A percentile compares a stretch with the other conserved stretches of the same genome.
These are phyloP conservation scores for Charina bottae DNA, from an alignment of 2,113 vertebrate genomes.

Conservation along the genomic window DNA sequence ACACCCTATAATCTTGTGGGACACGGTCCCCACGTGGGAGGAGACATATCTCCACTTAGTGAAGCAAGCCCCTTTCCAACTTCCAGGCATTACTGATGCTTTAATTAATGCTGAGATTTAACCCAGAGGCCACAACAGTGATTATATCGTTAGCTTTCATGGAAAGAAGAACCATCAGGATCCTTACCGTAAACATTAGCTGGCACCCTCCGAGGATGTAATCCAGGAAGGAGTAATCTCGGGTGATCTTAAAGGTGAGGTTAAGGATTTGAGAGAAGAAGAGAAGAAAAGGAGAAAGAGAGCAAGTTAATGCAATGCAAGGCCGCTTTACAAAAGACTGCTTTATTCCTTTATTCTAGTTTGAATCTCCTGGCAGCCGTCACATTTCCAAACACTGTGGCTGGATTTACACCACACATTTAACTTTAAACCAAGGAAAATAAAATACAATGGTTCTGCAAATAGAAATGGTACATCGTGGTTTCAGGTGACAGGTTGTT, in stretches of 20 bases:
- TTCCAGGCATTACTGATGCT: not conserved
- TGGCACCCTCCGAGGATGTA: constrained; percentile 98
- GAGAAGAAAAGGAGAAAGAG: not conserved
- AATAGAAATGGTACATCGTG: not conserved
- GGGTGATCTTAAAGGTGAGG: constrained; percentile 81
- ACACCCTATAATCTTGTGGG: not conserved
- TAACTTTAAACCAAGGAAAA: not conserved
- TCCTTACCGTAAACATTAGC: constrained; percentile 58
- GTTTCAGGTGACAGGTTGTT: not conserved
- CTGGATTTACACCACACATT: not conserved
- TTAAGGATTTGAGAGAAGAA: not conserved
- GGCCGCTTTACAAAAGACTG: not conserved
- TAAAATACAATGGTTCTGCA: not conserved
- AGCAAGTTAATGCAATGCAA: not conserved
- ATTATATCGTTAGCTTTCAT: not conserved
- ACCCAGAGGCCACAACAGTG: not conserved
- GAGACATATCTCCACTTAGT: not conserved
- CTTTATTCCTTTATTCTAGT: not conserved
- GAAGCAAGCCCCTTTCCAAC: accelerated
- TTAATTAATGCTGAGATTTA: not conserved
- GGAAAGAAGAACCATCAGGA: not conserved
- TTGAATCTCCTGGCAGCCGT: not conserved
- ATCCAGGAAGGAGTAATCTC: constrained; percentile 96
- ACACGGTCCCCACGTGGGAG: not conserved
- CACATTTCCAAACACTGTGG: not conserved